Conservation (phyloP, 2,797 vertebrate species). For the Silurus lanzhouensis region DNA sequence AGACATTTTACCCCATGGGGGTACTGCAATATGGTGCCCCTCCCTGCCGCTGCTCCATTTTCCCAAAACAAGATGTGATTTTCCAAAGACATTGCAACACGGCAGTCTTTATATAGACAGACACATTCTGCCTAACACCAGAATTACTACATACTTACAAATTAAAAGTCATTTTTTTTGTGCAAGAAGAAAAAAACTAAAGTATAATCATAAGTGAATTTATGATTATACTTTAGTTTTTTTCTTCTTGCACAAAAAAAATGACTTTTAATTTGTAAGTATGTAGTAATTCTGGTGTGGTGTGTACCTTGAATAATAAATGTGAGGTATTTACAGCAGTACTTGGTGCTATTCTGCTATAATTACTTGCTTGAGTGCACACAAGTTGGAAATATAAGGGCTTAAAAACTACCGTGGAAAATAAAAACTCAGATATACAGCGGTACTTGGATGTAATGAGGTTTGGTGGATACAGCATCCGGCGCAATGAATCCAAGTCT, state of each 20-base stretch:
- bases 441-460: neutral
- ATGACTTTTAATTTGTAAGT: neutral
- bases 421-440: neutral
- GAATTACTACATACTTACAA: too few relatives aligned
- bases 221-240: neutral
- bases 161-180: too few relatives aligned
- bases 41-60: slow-evolving; percentile 24
- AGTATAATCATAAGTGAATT: too few relatives aligned
- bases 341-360: neutral
- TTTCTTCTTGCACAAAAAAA: neutral
- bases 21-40: slow-evolving; percentile 19
- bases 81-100: neutral
- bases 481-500: neutral
- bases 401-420: neutral
- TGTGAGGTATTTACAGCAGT: neutral
- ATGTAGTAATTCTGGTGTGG: neutral
- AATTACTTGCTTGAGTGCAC: neutral
- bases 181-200: too few relatives aligned
- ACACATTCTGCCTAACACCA: neutral
- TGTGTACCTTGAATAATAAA: slow-evolving; percentile 4
- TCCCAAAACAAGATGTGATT: slow-evolving; percentile 21
- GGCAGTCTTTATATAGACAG: slow-evolving; percentile 9
- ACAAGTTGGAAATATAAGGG: slow-evolving; percentile 2
- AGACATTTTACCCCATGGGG: slow-evolving; percentile 21
- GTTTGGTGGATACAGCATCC: neutral